phyloP scores from a whole-genome alignment of 2,888 invertebrate species.

The Platycheirus albimanus region DNA sequence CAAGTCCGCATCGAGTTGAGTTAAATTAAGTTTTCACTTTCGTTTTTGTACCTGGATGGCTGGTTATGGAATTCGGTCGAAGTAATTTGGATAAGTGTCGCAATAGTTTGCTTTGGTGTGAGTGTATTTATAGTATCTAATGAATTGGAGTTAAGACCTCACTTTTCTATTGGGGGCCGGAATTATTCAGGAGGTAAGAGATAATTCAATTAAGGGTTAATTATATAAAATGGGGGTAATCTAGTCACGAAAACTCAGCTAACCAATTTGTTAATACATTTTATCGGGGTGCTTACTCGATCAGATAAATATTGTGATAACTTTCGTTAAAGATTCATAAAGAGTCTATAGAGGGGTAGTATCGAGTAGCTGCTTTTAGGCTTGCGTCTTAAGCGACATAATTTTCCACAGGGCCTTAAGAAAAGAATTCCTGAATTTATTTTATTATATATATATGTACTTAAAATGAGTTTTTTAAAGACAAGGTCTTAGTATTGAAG shows the following conservation, averaged over 20 bases:
- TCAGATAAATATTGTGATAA: not conserved
- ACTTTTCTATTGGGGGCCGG: not conserved
- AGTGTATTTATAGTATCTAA: constrained; percentile 51
- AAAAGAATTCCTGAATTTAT: too few species aligned
- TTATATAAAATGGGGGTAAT: constrained; percentile 19
- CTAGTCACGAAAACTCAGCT: not conserved
- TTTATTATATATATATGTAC: too few species aligned
- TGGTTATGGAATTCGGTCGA: constrained; percentile 31
- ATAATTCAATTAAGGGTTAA: constrained; percentile 56
- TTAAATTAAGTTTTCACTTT: constrained; percentile 61
- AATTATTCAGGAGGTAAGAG: constrained; percentile 29
- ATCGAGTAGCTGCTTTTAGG: too few species aligned
- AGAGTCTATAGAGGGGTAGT: too few species aligned
- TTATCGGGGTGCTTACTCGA: not conserved
- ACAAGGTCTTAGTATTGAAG: too few species aligned
- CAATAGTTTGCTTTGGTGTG: constrained; percentile 20
- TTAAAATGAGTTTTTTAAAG: too few species aligned
- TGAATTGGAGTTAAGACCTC: constrained; percentile 43
- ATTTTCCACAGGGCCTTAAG: too few species aligned
- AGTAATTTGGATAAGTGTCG: constrained; percentile 69
- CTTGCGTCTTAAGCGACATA: too few species aligned
- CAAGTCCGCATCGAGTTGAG: constrained; percentile 41
- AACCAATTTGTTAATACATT: constrained; percentile 1
- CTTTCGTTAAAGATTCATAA: too few species aligned
- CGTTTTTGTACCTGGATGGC: constrained; percentile 41